Conservation (phyloP, 2,113 vertebrate species). For the Irena cyanogastra region DNA sequence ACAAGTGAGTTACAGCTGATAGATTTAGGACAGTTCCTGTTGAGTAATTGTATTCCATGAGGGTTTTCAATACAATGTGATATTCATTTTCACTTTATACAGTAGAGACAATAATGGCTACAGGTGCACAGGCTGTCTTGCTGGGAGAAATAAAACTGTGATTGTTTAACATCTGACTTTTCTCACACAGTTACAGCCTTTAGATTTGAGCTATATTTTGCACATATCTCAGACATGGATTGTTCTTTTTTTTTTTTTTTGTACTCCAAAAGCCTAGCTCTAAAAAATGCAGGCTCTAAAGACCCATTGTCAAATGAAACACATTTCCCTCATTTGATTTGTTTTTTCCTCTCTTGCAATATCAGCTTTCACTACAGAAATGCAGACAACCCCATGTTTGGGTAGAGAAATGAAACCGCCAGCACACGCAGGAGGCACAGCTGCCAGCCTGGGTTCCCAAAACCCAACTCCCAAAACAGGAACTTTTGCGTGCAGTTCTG, state of each 20-base stretch:
- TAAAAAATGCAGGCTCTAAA: conserved; percentile 40
- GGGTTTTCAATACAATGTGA: conserved; percentile 67
- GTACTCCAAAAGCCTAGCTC: not conserved
- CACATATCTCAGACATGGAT: conserved; percentile 4
- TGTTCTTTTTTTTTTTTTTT: not conserved
- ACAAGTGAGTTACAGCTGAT: conserved; percentile 61
- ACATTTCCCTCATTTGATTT: conserved; percentile 25
- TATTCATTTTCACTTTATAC: conserved; percentile 72
- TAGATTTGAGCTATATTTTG: conserved; percentile 53
- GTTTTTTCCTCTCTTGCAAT: conserved; percentile 40
- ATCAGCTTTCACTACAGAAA: conserved; percentile 45
- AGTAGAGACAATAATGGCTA: conserved; percentile 66
- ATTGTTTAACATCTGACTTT: conserved; percentile 69
- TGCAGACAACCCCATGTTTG: not conserved
- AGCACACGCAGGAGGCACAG: not conserved
- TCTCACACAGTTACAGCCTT: conserved; percentile 59
- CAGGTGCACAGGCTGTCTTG: conserved; percentile 62
- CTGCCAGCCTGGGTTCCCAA: not conserved
- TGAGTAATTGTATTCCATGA: conserved; percentile 67
- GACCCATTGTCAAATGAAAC: conserved; percentile 54
- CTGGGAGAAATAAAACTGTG: conserved; percentile 60
- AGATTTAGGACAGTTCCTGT: conserved; percentile 64
- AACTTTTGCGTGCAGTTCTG: not conserved
- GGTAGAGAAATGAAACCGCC: not conserved
- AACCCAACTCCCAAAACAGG: not conserved